These are phyloP conservation scores for Apis cerana DNA, from an alignment of 1,140 invertebrate species.

Conservation along the genomic window DNA sequence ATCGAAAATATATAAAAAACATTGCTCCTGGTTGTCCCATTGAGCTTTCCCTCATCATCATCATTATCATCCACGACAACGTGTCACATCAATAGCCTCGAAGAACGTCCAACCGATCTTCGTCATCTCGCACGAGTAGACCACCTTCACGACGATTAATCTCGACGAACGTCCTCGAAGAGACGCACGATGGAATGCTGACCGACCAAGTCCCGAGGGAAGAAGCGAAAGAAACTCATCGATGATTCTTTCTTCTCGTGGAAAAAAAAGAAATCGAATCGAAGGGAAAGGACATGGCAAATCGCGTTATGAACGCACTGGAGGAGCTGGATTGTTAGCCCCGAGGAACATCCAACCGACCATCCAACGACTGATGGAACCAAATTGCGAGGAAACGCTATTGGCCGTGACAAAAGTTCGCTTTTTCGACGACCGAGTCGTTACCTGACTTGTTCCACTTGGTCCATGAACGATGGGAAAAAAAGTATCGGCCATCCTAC, in stretches of 20 bases:
- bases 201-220: slow-evolving; percentile 25
- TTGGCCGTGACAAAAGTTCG: slow-evolving; percentile 53
- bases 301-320: slow-evolving; percentile 71
- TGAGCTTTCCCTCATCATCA: slow-evolving; percentile 8
- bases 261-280: not conserved
- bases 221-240: slow-evolving; percentile 30
- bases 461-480: not conserved
- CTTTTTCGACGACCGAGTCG: not conserved
- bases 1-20: not conserved
- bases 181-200: slow-evolving; percentile 22
- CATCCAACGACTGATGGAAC: slow-evolving; percentile 59
- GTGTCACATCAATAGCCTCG: slow-evolving; percentile 47
- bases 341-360: slow-evolving; percentile 44
- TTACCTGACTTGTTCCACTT: not conserved
- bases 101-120: slow-evolving; percentile 53
- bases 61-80: slow-evolving; percentile 15
- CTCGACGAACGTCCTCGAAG: slow-evolving; percentile 54
- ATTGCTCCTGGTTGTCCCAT: too few relatives aligned
- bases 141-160: slow-evolving; percentile 62
- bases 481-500: not conserved
- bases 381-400: slow-evolving; percentile 66
- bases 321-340: slow-evolving; percentile 66
- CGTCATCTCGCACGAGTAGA: slow-evolving; percentile 44
- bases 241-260: not conserved
- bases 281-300: slow-evolving; percentile 50